These are phyloP conservation scores for Pogonomyrmex californicus DNA, from an alignment of 1,140 invertebrate genomes.

Conservation along the genomic window DNA sequence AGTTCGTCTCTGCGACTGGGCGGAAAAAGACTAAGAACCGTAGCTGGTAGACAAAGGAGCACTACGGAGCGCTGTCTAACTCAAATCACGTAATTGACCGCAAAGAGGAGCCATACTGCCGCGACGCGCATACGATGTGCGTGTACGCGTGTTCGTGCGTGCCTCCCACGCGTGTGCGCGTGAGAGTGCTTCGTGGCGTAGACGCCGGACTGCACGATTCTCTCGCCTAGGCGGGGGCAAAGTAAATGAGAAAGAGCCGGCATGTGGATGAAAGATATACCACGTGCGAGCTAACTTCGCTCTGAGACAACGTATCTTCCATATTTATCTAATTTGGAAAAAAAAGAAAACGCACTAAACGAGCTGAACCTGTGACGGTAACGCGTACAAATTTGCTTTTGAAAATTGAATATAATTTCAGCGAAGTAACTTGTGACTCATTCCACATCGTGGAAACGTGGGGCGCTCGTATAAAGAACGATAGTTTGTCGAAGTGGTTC, in stretches of 20 bases:
- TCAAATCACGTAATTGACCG: constrained; percentile 62
- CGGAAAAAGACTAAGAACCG: constrained; percentile 22
- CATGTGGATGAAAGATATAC: constrained; percentile 46
- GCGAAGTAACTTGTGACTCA: constrained; percentile 1
- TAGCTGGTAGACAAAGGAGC: constrained; percentile 36
- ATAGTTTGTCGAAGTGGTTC: neutral
- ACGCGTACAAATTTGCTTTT: neutral
- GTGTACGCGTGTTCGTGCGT: neutral
- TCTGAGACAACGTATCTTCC: neutral
- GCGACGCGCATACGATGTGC: neutral
- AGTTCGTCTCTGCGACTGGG: neutral
- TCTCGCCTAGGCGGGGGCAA: constrained; percentile 29
- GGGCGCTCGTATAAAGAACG: neutral
- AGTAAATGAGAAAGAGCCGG: constrained; percentile 47
- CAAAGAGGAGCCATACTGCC: constrained; percentile 2
- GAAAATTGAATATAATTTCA: neutral
- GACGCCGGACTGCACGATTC: constrained; percentile 26
- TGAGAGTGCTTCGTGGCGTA: constrained; percentile 49
- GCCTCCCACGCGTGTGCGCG: constrained; percentile 40
- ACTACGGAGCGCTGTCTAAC: constrained; percentile 31
- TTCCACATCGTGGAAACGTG: no score
- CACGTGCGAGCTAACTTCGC: constrained; percentile 28
- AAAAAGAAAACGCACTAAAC: neutral
- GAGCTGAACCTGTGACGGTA: neutral
- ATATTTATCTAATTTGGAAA: no score